These are phyloP conservation scores for Epicauta chinensis DNA, from an alignment of 1,140 invertebrate genomes.

Conservation along the genomic window DNA sequence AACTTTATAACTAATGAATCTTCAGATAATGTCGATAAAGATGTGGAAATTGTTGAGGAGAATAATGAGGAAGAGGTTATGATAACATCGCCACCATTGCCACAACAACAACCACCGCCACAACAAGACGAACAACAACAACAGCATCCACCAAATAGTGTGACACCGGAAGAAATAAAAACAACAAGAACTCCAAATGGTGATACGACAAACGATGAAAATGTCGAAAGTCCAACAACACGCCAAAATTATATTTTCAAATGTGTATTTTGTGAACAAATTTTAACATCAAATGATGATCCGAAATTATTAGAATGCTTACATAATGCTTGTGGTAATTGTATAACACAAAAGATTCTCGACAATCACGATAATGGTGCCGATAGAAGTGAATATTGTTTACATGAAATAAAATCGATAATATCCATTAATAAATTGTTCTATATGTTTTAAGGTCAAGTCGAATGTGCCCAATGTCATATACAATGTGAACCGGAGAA, in stretches of 20 bases:
- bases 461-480: slow-evolving; percentile 35
- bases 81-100: no score
- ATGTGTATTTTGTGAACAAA: slow-evolving; percentile 64
- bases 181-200: slow-evolving; percentile 4
- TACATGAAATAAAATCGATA: neutral
- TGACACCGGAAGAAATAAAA: slow-evolving; percentile 5
- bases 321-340: slow-evolving; percentile 73
- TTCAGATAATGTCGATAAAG: no score
- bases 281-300: slow-evolving; percentile 52
- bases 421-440: slow-evolving; percentile 5
- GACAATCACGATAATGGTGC: slow-evolving; percentile 47
- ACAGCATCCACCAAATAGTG: neutral
- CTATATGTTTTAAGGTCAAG: slow-evolving; percentile 16
- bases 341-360: slow-evolving; percentile 64
- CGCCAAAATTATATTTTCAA: slow-evolving; percentile 47
- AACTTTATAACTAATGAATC: neutral
- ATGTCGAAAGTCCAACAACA: slow-evolving; percentile 49
- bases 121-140: no score
- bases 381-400: slow-evolving; percentile 24
- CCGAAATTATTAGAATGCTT: slow-evolving; percentile 81
- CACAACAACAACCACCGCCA: no score
- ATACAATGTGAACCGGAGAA: slow-evolving; percentile 39
- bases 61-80: no score
- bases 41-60: no score
- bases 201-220: slow-evolving; percentile 31